Evolutionary conservation across 2,797 vertebrate genomes (phyloP).

Genomic region (Aythya fuligula): DNA sequence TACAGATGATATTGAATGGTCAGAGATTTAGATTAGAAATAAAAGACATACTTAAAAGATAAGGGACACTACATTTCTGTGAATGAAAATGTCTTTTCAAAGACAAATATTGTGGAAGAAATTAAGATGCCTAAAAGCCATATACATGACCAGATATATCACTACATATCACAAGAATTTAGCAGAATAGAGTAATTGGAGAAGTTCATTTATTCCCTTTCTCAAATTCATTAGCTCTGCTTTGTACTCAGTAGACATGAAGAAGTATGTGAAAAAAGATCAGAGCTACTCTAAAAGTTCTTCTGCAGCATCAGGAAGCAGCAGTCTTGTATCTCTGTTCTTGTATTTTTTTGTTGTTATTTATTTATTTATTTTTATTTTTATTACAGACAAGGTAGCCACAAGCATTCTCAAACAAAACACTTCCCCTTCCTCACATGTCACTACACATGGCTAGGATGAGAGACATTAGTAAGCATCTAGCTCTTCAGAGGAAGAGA

Average conservation of each 20-base stretch:
- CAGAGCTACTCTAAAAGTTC: background rate
- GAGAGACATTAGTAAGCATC: background rate
- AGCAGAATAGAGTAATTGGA: background rate
- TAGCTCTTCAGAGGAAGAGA: background rate
- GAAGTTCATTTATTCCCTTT: background rate
- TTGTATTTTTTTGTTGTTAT: background rate
- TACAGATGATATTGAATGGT: background rate
- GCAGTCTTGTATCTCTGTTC: background rate
- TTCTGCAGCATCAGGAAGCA: background rate
- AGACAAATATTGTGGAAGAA: background rate
- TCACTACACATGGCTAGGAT: rapidly evolving
- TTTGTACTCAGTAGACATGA: background rate
- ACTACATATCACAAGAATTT: background rate
- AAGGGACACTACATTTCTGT: background rate
- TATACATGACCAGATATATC: background rate
- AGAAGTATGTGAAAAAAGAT: background rate
- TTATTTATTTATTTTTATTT: too few relatives aligned
- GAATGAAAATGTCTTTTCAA: background rate
- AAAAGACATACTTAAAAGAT: background rate
- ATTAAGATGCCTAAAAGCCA: background rate
- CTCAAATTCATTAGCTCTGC: background rate
- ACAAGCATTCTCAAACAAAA: background rate
- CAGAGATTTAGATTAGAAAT: constrained; percentile 14
- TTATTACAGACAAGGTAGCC: background rate
- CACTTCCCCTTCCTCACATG: background rate